These are phyloP conservation scores for Schlechtendalia chinensis DNA, from an alignment of 1,140 invertebrate genomes.

Conservation along the genomic window DNA sequence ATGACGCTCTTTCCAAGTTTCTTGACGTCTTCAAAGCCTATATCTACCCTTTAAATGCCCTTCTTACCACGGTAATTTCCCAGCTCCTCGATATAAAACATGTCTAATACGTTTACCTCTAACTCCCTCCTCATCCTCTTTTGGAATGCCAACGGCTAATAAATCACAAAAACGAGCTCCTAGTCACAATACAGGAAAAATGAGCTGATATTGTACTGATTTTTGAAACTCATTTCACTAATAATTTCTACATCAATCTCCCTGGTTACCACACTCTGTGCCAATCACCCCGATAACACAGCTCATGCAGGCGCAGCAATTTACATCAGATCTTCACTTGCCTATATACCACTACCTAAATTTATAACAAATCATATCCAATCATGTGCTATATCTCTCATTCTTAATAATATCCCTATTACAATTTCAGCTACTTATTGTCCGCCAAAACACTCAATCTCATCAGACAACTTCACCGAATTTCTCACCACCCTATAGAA, in stretches of 20 bases:
- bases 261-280: too few species aligned
- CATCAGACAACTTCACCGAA: too few species aligned
- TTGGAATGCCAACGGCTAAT: background rate
- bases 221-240: background rate
- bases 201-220: background rate
- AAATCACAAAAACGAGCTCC: background rate
- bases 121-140: background rate
- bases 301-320: too few species aligned
- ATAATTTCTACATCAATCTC: background rate
- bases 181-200: background rate
- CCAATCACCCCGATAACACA: too few species aligned
- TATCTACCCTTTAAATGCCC: background rate
- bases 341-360: too few species aligned
- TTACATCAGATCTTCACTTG: too few species aligned
- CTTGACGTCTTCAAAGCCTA: background rate
- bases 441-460: too few species aligned
- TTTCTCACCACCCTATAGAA: too few species aligned
- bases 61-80: background rate
- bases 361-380: too few species aligned
- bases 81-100: slow-evolving; percentile 21
- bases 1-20: background rate
- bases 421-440: too few species aligned
- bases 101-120: background rate
- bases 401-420: too few species aligned
- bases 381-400: too few species aligned